Conservation (phyloP, 2,113 vertebrate species). For the Grallaria varia region DNA sequence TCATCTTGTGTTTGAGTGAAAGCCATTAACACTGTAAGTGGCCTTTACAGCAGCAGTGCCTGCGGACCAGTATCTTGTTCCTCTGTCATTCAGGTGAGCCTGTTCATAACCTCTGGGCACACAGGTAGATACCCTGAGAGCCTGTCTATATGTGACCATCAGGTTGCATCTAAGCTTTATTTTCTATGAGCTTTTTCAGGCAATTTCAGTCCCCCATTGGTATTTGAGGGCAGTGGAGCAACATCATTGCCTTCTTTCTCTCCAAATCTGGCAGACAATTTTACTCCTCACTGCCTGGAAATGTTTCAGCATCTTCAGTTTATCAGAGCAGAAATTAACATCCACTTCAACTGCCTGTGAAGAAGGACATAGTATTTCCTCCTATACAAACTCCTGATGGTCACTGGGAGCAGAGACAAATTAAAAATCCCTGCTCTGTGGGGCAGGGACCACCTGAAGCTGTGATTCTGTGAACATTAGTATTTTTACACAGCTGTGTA, state of each 20-base stretch:
- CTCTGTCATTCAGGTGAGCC: background rate
- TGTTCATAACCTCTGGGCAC: background rate
- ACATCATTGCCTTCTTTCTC: background rate
- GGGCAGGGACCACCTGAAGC: background rate
- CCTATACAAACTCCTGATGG: background rate
- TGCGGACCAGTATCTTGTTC: background rate
- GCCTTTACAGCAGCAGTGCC: background rate
- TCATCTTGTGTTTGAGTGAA: background rate
- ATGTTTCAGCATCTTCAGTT: background rate
- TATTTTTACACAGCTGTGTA: background rate
- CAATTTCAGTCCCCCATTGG: background rate
- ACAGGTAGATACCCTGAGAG: background rate
- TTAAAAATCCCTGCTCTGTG: background rate
- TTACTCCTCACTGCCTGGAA: background rate
- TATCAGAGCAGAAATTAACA: background rate
- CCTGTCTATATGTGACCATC: background rate
- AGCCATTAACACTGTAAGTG: background rate
- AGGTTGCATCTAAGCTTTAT: background rate
- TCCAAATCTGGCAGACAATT: background rate
- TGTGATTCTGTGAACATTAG: background rate
- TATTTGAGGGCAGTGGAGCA: background rate
- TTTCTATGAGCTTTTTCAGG: background rate
- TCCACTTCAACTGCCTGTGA: background rate
- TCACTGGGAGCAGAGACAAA: background rate
- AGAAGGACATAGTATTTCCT: background rate